Conservation (phyloP, 2,797 vertebrate species). For the Pseudocheirus occidentalis region DNA sequence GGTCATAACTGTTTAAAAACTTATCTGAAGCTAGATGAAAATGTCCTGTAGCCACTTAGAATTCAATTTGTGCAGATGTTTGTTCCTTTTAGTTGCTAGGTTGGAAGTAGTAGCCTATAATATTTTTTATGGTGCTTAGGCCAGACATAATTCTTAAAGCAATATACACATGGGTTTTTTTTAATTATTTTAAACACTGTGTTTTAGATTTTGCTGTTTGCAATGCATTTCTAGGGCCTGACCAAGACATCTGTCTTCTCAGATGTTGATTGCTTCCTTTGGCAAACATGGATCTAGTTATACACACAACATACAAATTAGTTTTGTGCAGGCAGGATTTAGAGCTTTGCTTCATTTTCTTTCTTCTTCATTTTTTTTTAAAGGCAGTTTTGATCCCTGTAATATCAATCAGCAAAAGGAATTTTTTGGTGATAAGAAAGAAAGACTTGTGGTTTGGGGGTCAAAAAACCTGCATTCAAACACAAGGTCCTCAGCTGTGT, state of each 20-base stretch:
- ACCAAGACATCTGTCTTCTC: slow-evolving; percentile 43
- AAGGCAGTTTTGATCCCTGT: background rate
- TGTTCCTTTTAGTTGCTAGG: slow-evolving; percentile 53
- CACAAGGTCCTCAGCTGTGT: background rate
- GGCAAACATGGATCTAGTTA: background rate
- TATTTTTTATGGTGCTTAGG: slow-evolving; percentile 56
- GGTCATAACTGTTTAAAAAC: slow-evolving; percentile 38
- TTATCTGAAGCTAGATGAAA: slow-evolving; percentile 58
- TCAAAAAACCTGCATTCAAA: background rate
- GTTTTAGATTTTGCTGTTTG: slow-evolving; percentile 12
- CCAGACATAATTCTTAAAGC: slow-evolving; percentile 51
- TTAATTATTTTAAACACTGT: slow-evolving; percentile 48
- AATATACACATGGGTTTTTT: slow-evolving; percentile 34
- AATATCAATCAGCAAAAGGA: background rate
- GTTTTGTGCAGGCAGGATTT: background rate
- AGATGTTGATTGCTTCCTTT: background rate
- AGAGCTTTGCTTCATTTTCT: background rate
- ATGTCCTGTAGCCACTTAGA: slow-evolving; percentile 38
- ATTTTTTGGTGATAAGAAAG: background rate
- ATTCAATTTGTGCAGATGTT: slow-evolving; percentile 58
- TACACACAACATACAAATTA: background rate
- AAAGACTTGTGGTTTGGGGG: background rate
- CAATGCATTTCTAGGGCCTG: slow-evolving; percentile 3
- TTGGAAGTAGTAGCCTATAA: slow-evolving; percentile 26
- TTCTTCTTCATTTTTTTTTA: background rate